These are phyloP conservation scores for Lamproptera curius DNA, from an alignment of 2,888 invertebrate species.

Conservation along the genomic window DNA sequence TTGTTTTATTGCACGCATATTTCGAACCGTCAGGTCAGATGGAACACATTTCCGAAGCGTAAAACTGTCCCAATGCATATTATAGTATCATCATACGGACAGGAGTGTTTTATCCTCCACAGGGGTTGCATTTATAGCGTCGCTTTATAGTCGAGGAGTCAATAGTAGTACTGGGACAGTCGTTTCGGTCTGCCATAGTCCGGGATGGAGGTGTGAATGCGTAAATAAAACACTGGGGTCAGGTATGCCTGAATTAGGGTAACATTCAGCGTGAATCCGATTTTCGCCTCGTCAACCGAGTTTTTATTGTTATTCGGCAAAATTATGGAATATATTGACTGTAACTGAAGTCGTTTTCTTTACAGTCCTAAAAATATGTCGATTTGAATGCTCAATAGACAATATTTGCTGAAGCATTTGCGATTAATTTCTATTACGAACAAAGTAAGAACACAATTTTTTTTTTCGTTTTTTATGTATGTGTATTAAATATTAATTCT, in stretches of 20 bases:
- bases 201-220: constrained; percentile 29
- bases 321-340: too few species aligned
- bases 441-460: too few species aligned
- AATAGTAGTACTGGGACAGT: constrained; percentile 60
- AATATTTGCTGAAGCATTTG: too few species aligned
- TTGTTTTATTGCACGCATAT: not conserved
- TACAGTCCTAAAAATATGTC: too few species aligned
- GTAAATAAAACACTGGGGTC: constrained; percentile 27
- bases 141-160: constrained; percentile 60
- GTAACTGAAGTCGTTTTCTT: too few species aligned
- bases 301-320: constrained; percentile 2
- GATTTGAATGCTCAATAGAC: too few species aligned
- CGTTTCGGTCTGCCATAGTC: constrained; percentile 40
- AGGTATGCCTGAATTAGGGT: constrained; percentile 20
- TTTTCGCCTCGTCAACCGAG: constrained; percentile 6
- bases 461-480: too few species aligned
- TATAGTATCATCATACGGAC: constrained; percentile 70
- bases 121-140: constrained; percentile 56
- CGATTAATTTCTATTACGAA: too few species aligned
- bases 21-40: constrained; percentile 2
- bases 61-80: constrained; percentile 74
- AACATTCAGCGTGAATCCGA: constrained; percentile 17
- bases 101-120: constrained; percentile 59
- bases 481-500: too few species aligned
- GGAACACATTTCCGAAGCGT: constrained; percentile 40